Percentiles rank a stretch among this genome's conserved stretches.
phyloP scores from a whole-genome alignment of 2,113 vertebrate species.

The Beaufortia kweichowensis region DNA sequence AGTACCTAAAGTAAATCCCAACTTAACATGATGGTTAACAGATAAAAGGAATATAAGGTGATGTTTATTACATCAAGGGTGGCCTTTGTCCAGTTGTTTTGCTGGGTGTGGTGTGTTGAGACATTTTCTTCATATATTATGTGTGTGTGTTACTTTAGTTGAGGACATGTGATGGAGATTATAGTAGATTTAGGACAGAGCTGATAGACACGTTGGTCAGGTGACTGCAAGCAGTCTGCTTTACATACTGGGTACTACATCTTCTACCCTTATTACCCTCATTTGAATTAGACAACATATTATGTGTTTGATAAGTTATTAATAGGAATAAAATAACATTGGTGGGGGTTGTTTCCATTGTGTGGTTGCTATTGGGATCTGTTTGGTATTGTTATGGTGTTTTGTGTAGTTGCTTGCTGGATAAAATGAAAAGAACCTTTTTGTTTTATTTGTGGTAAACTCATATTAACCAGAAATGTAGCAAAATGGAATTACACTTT shows the following conservation, averaged over 20 bases:
- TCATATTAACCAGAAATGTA: too few species aligned
- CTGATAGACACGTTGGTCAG: constrained; percentile 24
- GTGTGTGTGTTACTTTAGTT: constrained; percentile 35
- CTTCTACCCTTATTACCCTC: background rate
- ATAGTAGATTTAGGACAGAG: constrained; percentile 63
- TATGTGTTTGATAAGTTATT: background rate
- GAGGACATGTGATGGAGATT: constrained; percentile 65
- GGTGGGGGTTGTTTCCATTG: too few species aligned
- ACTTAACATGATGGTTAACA: background rate
- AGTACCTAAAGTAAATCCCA: background rate
- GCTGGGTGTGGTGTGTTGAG: background rate
- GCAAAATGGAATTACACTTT: too few species aligned
- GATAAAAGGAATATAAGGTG: background rate
- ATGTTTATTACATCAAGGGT: constrained; percentile 7
- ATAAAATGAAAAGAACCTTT: background rate
- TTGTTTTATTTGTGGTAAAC: too few species aligned
- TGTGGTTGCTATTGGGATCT: too few species aligned
- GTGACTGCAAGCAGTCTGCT: background rate
- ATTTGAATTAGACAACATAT: background rate
- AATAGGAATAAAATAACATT: too few species aligned
- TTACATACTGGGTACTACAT: background rate
- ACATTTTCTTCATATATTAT: background rate
- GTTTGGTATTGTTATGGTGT: background rate
- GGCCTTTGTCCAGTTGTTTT: constrained; percentile 15
- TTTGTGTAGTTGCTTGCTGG: background rate